Evolutionary conservation across 2,888 invertebrate genomes (phyloP).

Genomic region (Microplitis deprimator): DNA sequence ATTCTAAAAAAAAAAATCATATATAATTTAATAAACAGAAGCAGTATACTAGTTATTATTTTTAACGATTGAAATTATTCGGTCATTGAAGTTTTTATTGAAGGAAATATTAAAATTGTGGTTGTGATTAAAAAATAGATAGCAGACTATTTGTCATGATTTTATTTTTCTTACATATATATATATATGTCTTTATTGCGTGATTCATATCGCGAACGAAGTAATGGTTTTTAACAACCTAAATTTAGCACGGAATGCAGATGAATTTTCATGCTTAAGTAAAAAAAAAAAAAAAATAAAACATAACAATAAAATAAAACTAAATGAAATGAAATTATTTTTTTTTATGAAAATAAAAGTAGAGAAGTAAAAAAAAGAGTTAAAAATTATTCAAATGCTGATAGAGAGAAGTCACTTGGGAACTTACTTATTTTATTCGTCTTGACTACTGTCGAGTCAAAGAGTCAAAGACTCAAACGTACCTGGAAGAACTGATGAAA

Average conservation of each 20-base stretch:
- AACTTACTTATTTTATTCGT: not conserved
- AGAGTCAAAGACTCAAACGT: slow-evolving; percentile 17
- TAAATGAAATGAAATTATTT: not conserved
- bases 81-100: slow-evolving; percentile 13
- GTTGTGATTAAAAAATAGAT: slow-evolving; percentile 18
- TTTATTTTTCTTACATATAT: slow-evolving; percentile 4
- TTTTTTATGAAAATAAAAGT: not conserved
- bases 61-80: slow-evolving; percentile 3
- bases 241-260: slow-evolving; percentile 7
- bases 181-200: slow-evolving; percentile 2
- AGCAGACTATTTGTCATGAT: not conserved
- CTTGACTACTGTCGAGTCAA: slow-evolving; percentile 3
- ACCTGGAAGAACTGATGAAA: not conserved
- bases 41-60: slow-evolving; percentile 1
- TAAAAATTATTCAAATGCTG: slow-evolving; percentile 23
- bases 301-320: not conserved
- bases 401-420: slow-evolving; percentile 12
- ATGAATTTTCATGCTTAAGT: not conserved
- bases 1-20: too few species aligned
- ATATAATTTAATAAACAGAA: too few species aligned
- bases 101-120: slow-evolving; percentile 5
- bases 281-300: not conserved
- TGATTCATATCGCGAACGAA: slow-evolving; percentile 15
- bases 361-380: not conserved
- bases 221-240: not conserved